Conservation (phyloP, 2,888 invertebrate genomes). For the Saturnia japonica region DNA sequence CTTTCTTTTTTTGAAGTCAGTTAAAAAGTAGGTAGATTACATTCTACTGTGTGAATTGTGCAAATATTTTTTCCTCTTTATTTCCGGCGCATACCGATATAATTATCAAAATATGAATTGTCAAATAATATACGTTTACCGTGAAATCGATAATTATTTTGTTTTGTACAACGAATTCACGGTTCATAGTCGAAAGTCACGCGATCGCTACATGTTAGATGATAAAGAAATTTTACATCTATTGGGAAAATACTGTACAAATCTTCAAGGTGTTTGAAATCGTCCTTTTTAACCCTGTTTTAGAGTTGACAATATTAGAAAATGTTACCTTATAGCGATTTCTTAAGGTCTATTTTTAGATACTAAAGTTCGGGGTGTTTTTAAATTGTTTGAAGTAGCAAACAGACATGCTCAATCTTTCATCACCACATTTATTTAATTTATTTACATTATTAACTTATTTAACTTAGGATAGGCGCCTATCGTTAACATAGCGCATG, state of each 20-base stretch:
- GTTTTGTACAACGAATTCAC: slow-evolving; percentile 37
- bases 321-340: too few species aligned
- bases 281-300: not conserved
- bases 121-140: slow-evolving; percentile 50
- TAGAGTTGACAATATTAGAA: not conserved
- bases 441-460: too few species aligned
- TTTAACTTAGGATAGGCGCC: too few species aligned
- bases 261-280: not conserved
- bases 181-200: slow-evolving; percentile 32
- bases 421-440: too few species aligned
- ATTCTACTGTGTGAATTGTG: slow-evolving; percentile 17
- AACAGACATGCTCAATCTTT: too few species aligned
- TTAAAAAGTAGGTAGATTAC: not conserved
- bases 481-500: too few species aligned
- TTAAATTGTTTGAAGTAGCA: too few species aligned
- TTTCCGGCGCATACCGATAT: slow-evolving; percentile 32
- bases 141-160: slow-evolving; percentile 58
- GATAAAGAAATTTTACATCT: not conserved
- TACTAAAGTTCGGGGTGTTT: too few species aligned
- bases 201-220: slow-evolving; percentile 26
- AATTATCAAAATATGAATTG: slow-evolving; percentile 40
- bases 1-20: not conserved
- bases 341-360: too few species aligned
- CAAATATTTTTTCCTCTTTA: slow-evolving; percentile 27
- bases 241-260: not conserved